A percentile compares a stretch with the other conserved stretches of the same genome.
Evolutionary conservation across 2,113 vertebrate genomes (phyloP).

Genomic region (Odontesthes bonariensis): DNA sequence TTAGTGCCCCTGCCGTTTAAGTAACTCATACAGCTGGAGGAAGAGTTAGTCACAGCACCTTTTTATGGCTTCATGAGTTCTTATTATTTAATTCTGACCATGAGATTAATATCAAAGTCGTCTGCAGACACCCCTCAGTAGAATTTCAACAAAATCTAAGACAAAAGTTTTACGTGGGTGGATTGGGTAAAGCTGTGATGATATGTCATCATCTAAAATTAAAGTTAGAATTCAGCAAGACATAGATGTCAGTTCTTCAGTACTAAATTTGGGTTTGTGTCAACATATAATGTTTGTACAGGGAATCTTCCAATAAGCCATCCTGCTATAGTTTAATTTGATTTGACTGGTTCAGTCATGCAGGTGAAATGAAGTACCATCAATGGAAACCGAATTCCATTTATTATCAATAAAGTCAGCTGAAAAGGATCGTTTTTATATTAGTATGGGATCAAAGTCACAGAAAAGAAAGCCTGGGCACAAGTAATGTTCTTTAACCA

Average conservation of each 20-base stretch:
- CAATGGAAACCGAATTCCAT: neutral
- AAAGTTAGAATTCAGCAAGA: neutral
- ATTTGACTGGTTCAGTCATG: neutral
- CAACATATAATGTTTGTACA: neutral
- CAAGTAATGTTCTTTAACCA: neutral
- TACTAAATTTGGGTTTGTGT: neutral
- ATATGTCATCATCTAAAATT: neutral
- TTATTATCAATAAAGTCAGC: slow-evolving; percentile 1
- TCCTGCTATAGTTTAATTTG: neutral
- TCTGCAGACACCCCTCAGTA: neutral
- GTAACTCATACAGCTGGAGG: neutral
- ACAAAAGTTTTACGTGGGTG: neutral
- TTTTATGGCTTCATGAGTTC: neutral
- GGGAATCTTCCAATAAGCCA: neutral
- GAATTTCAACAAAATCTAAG: neutral
- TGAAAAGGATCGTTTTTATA: neutral
- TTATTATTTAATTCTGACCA: neutral
- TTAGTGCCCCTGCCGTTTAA: neutral
- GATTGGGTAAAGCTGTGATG: neutral
- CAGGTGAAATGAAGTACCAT: neutral
- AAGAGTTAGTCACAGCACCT: neutral
- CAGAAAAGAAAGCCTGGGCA: neutral
- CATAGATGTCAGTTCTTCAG: neutral
- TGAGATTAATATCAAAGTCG: neutral
- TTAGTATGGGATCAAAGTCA: neutral